Percentiles rank a stretch among this genome's conserved stretches.
These are phyloP conservation scores for Philaenus spumarius DNA, from an alignment of 1,140 invertebrate genomes.

Conservation along the genomic window DNA sequence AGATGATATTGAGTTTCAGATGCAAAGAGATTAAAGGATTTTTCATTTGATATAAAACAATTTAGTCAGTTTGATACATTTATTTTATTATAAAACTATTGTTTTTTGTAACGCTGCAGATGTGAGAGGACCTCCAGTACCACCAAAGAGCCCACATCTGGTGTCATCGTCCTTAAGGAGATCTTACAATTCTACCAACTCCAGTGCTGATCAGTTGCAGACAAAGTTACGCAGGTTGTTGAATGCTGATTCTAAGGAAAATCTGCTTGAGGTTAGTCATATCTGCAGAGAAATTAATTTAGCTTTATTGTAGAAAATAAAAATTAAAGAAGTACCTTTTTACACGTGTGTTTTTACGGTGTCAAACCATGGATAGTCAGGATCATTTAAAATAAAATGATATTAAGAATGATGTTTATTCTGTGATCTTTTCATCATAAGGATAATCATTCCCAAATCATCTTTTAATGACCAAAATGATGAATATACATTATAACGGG, in stretches of 20 bases:
- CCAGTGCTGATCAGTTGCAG: conserved; percentile 58
- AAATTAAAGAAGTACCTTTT: too few relatives aligned
- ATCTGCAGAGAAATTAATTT: not conserved
- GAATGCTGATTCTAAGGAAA: conserved; percentile 62
- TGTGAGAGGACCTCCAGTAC: conserved; percentile 41
- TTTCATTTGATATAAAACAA: not conserved
- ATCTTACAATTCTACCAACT: conserved; percentile 21
- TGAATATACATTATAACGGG: too few relatives aligned
- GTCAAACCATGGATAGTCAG: too few relatives aligned
- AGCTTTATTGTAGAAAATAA: too few relatives aligned
- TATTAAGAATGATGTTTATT: too few relatives aligned
- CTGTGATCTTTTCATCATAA: too few relatives aligned
- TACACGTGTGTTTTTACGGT: too few relatives aligned
- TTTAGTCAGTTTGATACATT: not conserved
- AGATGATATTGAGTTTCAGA: not conserved
- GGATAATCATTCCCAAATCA: too few relatives aligned
- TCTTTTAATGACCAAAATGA: too few relatives aligned
- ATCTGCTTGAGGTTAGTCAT: conserved; percentile 30
- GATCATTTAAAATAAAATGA: too few relatives aligned
- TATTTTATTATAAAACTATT: not conserved
- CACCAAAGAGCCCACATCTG: conserved; percentile 47
- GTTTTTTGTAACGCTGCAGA: not conserved
- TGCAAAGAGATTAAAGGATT: not conserved
- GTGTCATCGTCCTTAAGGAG: conserved; percentile 41
- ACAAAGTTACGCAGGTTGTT: conserved; percentile 67